A percentile compares a stretch with the other conserved stretches of the same genome.
These are phyloP conservation scores for Thaleichthys pacificus DNA, from an alignment of 2,797 vertebrate genomes.

Conservation along the genomic window DNA sequence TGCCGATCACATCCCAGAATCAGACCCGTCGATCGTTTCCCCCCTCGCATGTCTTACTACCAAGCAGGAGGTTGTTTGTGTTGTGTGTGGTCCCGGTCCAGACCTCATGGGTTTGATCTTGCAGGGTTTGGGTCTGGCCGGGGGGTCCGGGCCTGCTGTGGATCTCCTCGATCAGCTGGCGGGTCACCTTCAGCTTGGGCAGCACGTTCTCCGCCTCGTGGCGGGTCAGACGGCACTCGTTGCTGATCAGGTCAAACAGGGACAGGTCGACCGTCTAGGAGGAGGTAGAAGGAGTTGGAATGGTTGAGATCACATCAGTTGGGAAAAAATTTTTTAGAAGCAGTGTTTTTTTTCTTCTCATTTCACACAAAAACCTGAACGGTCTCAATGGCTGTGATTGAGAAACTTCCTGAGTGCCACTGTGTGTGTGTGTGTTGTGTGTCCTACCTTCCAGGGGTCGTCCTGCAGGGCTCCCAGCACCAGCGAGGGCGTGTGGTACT, in stretches of 20 bases:
- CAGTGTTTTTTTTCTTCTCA: too few species aligned
- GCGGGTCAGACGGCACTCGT: conserved; percentile 83
- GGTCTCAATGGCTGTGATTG: neutral
- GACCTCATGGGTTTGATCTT: conserved; percentile 92
- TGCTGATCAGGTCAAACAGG: conserved; percentile 85
- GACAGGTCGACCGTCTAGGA: conserved; percentile 80
- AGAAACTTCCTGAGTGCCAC: neutral
- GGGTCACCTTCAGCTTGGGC: conserved; percentile 83
- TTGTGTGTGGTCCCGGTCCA: conserved; percentile 1
- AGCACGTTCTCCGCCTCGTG: conserved; percentile 82
- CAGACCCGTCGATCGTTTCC: neutral
- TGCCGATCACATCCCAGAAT: conserved; percentile 42
- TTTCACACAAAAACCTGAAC: too few species aligned
- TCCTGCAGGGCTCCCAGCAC: conserved; percentile 79
- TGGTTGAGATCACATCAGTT: too few species aligned
- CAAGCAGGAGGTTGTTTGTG: too few species aligned
- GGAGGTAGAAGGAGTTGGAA: neutral
- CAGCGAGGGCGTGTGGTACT: conserved; percentile 81
- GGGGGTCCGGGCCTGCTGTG: conserved; percentile 78
- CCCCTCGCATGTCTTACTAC: too few species aligned
- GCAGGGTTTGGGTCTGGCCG: conserved; percentile 77
- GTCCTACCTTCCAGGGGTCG: conserved; percentile 79
- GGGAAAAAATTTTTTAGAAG: too few species aligned
- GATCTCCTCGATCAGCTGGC: conserved; percentile 90
- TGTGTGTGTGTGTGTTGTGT: neutral